Base-by-base conservation (phyloP, 2,113 vertebrate species). In the Hippocampus zosterae region DNA sequence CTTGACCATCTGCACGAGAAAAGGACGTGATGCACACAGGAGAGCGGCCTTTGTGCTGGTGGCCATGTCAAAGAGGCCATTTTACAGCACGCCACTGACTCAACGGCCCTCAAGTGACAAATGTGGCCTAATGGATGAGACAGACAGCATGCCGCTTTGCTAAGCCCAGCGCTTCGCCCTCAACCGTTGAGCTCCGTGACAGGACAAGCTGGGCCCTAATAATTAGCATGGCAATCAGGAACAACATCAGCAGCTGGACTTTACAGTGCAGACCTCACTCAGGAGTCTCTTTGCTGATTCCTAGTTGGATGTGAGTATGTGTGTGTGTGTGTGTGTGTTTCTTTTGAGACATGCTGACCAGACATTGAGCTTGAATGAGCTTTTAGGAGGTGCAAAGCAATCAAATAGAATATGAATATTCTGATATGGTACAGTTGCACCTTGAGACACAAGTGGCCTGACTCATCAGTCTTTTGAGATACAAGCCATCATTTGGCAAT, bases 1-100 rank as follows among this genome's bases (percentile, higher is more conserved):
- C 90, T 88, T 87, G 85, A 85, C 92, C 93, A 93, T 93, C 93
- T 93, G 93, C 85, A 92, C 88, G 79, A 75, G 65, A 86, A 92
- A 90, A 77, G 81, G 77, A 78, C 71, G 42, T 25, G 41, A 81
- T 76, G 72, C 76, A 73, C 62, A 70, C 75, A 77, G 80, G 73
- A 86, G 77, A 78, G 78, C 62, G 59, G 84, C 88, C 90, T 91
- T 92, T 91, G 89, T 91, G 82, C 91, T 90, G 89, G 87, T 91
- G 89, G 88, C 83, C 84, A 82, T 85, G 87, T 90, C 88, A 88
- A 88, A 91, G 90, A 92, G 90, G 82, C 73, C 81, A 81, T 92
- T 91, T 93, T 92, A 93, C 87, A 84, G 88, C 88, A 73, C 79
- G 10, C 78, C 55, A 76, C 79, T 65, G 83, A 73, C 83, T 92